Evolutionary conservation across 2,888 invertebrate genomes (phyloP).

Genomic region (Macropis europaea): DNA sequence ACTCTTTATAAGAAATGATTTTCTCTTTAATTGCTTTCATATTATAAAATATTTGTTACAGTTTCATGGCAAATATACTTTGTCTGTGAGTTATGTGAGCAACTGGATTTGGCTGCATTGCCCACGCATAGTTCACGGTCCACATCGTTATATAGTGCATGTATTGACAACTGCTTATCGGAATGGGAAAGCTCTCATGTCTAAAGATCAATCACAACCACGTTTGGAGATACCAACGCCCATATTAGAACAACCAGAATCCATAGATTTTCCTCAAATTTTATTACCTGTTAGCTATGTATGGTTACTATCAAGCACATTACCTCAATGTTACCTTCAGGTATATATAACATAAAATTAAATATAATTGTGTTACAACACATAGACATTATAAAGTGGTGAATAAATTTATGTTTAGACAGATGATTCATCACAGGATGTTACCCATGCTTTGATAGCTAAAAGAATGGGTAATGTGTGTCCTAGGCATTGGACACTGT

Average conservation of each 20-base stretch:
- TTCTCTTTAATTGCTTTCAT: not conserved
- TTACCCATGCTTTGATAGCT: slow-evolving; percentile 67
- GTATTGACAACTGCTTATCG: slow-evolving; percentile 83
- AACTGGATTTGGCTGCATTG: slow-evolving; percentile 92
- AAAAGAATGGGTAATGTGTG: slow-evolving; percentile 77
- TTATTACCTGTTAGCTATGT: slow-evolving; percentile 85
- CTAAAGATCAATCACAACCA: slow-evolving; percentile 73
- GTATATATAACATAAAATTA: slow-evolving; percentile 65
- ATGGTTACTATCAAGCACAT: slow-evolving; percentile 86
- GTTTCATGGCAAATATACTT: slow-evolving; percentile 88
- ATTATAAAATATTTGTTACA: slow-evolving; percentile 65
- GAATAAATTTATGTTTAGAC: slow-evolving; percentile 25
- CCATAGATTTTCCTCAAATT: slow-evolving; percentile 70
- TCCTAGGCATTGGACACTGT: slow-evolving; percentile 89
- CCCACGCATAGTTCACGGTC: slow-evolving; percentile 87
- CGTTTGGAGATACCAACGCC: slow-evolving; percentile 88
- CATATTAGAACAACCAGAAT: slow-evolving; percentile 81
- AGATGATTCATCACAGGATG: slow-evolving; percentile 52
- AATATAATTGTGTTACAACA: not conserved
- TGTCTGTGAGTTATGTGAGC: slow-evolving; percentile 88
- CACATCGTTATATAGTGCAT: slow-evolving; percentile 87
- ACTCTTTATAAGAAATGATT: slow-evolving; percentile 2
- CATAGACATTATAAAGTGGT: not conserved
- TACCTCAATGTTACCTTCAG: slow-evolving; percentile 81
- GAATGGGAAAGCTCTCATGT: slow-evolving; percentile 73